Percentiles rank a stretch among this genome's conserved stretches.
phyloP scores from a whole-genome alignment of 2,888 invertebrate species.

The Aspidapion aeneum region DNA sequence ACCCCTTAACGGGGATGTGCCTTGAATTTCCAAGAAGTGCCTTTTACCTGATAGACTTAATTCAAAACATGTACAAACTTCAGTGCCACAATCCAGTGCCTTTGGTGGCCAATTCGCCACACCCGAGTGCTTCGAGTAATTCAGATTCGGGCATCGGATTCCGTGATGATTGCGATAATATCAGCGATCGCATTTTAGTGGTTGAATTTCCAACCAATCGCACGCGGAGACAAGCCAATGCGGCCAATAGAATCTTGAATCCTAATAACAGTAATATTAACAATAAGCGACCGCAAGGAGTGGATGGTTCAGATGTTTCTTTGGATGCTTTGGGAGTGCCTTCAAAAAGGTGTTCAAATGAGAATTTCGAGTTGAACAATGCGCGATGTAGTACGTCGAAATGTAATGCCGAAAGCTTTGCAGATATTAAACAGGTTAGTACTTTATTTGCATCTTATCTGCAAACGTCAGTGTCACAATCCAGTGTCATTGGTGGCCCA shows the following conservation, averaged over 20 bases:
- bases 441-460: too few species aligned
- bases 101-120: conserved; percentile 72
- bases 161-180: conserved; percentile 81
- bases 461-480: conserved; percentile 53
- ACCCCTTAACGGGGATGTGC: conserved; percentile 74
- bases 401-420: too few species aligned
- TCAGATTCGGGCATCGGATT: conserved; percentile 96
- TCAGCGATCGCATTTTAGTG: conserved; percentile 75
- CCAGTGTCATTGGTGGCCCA: conserved; percentile 57
- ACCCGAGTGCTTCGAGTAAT: conserved; percentile 87
- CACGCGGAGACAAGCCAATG: conserved; percentile 23
- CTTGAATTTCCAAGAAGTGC: conserved; percentile 89
- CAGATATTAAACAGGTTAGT: too few species aligned
- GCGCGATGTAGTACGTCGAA: too few species aligned
- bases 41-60: conserved; percentile 67
- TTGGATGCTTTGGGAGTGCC: conserved; percentile 37
- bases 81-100: conserved; percentile 44
- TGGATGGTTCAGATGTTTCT: conserved; percentile 39
- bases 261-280: neutral
- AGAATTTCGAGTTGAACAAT: too few species aligned
- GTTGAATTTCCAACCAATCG: conserved; percentile 64
- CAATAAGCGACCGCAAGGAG: conserved; percentile 39
- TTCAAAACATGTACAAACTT: conserved; percentile 70
- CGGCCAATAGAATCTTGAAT: neutral
- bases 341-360: too few species aligned